Conservation (phyloP, 2,888 invertebrate species). For the Eurytoma adleriae region DNA sequence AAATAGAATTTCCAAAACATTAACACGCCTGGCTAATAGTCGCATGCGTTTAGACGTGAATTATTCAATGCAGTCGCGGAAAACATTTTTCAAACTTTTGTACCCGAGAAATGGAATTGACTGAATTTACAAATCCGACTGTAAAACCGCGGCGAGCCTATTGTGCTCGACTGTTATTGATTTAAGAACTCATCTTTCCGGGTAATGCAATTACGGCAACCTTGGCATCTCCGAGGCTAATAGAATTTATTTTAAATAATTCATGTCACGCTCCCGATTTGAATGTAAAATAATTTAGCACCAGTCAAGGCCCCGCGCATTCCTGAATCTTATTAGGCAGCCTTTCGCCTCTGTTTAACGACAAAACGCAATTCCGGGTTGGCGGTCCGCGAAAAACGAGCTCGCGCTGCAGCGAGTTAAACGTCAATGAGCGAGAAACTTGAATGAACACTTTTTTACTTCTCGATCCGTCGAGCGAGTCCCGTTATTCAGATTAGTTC, state of each 20-base stretch:
- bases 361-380: neutral
- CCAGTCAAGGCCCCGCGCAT: slow-evolving; percentile 23
- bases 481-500: no score
- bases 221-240: slow-evolving; percentile 30
- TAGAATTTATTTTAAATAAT: slow-evolving; percentile 48
- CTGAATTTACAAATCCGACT: no score
- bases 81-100: no score
- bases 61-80: no score
- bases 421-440: neutral
- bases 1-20: neutral
- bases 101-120: no score
- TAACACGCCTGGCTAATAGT: neutral
- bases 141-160: no score
- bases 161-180: slow-evolving; percentile 15
- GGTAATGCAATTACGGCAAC: slow-evolving; percentile 33
- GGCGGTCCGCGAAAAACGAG: neutral
- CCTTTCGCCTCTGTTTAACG: neutral
- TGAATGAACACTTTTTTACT: no score
- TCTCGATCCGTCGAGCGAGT: no score
- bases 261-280: slow-evolving; percentile 48
- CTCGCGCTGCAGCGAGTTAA: neutral
- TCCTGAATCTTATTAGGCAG: slow-evolving; percentile 40
- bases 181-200: slow-evolving; percentile 25
- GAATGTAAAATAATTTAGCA: slow-evolving; percentile 42
- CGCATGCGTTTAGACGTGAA: no score